Evolutionary conservation across 2,888 invertebrate species (phyloP).

Genomic region (Sarcophaga caerulescens): DNA sequence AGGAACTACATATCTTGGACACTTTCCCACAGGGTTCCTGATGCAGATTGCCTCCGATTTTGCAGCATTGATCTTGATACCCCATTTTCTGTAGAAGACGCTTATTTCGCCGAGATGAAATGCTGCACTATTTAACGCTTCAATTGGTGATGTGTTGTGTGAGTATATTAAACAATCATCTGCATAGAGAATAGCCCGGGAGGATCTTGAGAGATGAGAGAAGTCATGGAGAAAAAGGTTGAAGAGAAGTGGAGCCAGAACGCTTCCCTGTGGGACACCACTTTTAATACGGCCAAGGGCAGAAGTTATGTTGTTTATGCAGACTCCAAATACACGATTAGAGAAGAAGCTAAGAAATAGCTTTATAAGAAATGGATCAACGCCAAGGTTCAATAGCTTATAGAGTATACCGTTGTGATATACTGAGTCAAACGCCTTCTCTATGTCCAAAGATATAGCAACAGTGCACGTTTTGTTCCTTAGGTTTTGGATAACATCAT

Average conservation of each 20-base stretch:
- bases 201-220: background rate
- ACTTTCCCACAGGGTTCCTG: no score
- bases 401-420: constrained; percentile 35
- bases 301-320: constrained; percentile 8
- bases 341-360: constrained; percentile 38
- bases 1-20: no score
- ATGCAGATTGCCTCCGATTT: no score
- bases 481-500: constrained; percentile 41
- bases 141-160: background rate
- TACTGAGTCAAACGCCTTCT: constrained; percentile 44
- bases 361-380: constrained; percentile 26
- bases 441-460: constrained; percentile 14
- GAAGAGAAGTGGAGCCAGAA: background rate
- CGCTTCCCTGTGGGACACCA: constrained; percentile 53
- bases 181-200: constrained; percentile 23
- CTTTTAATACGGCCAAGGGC: background rate
- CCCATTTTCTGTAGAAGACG: background rate
- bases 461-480: constrained; percentile 41
- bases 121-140: background rate
- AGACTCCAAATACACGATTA: constrained; percentile 18
- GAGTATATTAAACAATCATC: constrained; percentile 27
- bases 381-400: constrained; percentile 8
- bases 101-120: background rate
- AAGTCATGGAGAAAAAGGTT: no score
- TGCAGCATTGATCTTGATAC: constrained; percentile 13